A percentile compares a stretch with the other conserved stretches of the same genome.
Evolutionary conservation across 2,797 vertebrate species (phyloP).

Genomic region (Diglossa cyanea): DNA sequence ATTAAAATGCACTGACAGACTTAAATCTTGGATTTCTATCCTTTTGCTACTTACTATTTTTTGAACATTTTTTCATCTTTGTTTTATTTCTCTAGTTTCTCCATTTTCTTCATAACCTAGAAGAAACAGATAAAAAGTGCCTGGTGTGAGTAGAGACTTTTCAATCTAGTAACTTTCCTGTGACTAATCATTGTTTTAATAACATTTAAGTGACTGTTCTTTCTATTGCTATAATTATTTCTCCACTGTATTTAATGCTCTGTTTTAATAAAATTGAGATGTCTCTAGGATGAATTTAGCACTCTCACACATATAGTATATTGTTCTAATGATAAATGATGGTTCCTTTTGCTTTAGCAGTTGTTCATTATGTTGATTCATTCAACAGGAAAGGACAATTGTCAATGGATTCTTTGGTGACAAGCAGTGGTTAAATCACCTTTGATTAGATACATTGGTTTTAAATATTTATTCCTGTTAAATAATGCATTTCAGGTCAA

Average conservation of each 20-base stretch:
- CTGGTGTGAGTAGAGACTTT: background rate
- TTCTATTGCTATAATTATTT: background rate
- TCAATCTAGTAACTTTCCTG: background rate
- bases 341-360: background rate
- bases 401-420: background rate
- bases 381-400: background rate
- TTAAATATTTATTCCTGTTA: conserved; percentile 15
- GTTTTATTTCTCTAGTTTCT: background rate
- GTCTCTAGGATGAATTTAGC: background rate
- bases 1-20: background rate
- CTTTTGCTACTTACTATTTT: background rate
- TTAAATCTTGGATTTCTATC: background rate
- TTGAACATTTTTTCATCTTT: background rate
- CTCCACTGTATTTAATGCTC: background rate
- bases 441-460: background rate
- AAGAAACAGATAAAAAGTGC: background rate
- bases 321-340: background rate
- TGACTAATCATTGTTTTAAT: background rate
- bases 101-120: background rate
- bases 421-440: background rate
- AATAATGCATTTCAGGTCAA: background rate
- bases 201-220: background rate
- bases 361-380: background rate
- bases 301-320: background rate
- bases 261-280: background rate